Conservation (phyloP, 2,888 invertebrate genomes). For the Osedax frankpressi region DNA sequence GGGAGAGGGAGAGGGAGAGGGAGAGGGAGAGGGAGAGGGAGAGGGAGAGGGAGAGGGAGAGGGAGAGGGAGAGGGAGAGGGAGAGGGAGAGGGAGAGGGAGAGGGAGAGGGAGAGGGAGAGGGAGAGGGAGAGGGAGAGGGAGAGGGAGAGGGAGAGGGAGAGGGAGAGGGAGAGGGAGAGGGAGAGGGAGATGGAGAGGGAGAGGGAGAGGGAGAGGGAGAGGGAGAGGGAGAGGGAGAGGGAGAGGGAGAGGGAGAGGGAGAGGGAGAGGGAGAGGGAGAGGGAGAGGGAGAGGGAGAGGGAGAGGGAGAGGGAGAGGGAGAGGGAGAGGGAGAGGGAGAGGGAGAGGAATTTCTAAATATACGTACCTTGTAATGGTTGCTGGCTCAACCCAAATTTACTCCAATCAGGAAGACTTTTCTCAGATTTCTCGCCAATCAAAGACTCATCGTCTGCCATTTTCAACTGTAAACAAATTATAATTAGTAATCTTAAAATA, state of each 20-base stretch:
- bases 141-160: conserved; percentile 8
- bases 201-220: conserved; percentile 6
- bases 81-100: not conserved
- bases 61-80: conserved; percentile 1
- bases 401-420: not conserved
- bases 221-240: not conserved
- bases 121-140: conserved; percentile 10
- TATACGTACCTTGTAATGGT: no score
- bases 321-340: not conserved
- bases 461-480: no score
- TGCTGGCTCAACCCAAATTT: not conserved
- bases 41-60: conserved; percentile 3
- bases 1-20: not conserved
- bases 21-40: not conserved
- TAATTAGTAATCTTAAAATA: no score
- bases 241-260: not conserved
- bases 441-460: not conserved
- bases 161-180: conserved; percentile 11
- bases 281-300: conserved; percentile 9
- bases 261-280: conserved; percentile 12
- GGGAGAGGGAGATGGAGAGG: conserved; percentile 8
- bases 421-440: not conserved
- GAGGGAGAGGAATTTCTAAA: no score
- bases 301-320: conserved; percentile 2
- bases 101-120: conserved; percentile 8